Base-by-base conservation (phyloP, 2,888 invertebrate species). In the Myathropa florea region DNA sequence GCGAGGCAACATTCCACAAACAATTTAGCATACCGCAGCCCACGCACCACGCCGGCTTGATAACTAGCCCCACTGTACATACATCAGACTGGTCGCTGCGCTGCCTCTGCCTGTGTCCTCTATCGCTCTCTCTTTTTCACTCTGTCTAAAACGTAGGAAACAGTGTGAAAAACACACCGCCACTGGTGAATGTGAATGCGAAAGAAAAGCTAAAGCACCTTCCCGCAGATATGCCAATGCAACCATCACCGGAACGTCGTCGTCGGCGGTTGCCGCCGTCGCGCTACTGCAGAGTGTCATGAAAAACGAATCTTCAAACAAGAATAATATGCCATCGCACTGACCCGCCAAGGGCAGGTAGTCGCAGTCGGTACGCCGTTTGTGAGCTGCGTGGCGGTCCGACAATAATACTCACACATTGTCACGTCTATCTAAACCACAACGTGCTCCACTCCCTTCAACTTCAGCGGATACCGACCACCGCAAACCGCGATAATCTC, bases 201-300 rank as follows among this genome's bases (percentile, higher is more conserved):
- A 84, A 76, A 64, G 67, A 84, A 72, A 57, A 65, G 67, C 80
- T 60, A 67, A 67, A 75, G 73, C 73, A 75, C 61, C 57, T 53
- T 70, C 46, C 53, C 63, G 53, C 12, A 65, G 72, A 83, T 79
- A 84, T 84, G 76, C 84, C 81, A 76, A 76, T 81, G 75, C 76
- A 84, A 80, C 71, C 76, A 84, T 76, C 80, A 84, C 60, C 61
- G 46, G 71, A 80, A 68, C 80, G 71, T 75, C 73, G 68, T 53
- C 59, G 79, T 81, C 63, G 57, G 83, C 82, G 33, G 26, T 63
- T 24, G 39, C 33, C 46, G 57, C 80, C 73, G 71, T 64, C 76
- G 46, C 60, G 61, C 77, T 76, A 68, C 79, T 78, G 64, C 79
- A 46, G 46, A 63, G 61, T 26, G 59, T 64, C 67, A 77, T 71